Base-by-base conservation (phyloP, 2,888 invertebrate genomes). In the Mongoloraphidia duomilia region DNA sequence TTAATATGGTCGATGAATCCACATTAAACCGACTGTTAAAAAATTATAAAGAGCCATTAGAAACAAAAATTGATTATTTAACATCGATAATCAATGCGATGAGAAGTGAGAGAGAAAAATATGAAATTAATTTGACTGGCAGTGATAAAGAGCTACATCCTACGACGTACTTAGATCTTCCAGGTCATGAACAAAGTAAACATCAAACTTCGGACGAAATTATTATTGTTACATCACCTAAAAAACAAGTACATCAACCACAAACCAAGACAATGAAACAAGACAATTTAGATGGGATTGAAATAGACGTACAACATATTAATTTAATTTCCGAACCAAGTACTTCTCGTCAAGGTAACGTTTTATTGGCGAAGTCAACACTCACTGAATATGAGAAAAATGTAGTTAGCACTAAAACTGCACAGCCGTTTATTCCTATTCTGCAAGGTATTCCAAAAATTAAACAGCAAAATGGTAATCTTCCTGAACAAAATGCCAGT, bases 1-100 rank as follows among this genome's bases (percentile, higher is more conserved):
- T 17, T 9, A 14, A 26, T 34, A 12, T 12, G 8, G 42, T 9
- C n/a, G 42, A 42, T 17, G 42, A 42, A 42, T 12, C 17, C 26
- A 26, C 34, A n/a, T 12, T 42, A 10, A 26, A 17, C 3, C 33
- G 34, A 42, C n/a, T 42, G 8, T 42, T 42, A n/a, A 26, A 42
- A 9, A 33, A 33, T 9, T n/a, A 26, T 11, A 17, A 34, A 11
- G 37, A 44, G 9, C n/a, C 9, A 6, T 44, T 37, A 36, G 44
- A 44, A 9, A 5, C 12, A 36, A 35, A 36, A 50, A 79, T 80
- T 42, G 69, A 71, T 2, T 72, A 74, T 50, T 59, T 80, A 8
- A 69, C 73, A 0, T 69, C 70, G 9, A 68, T 75, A 57, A 77
- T 80, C 11, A 67, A 71, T n/a, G 70, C 72, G 58, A 71, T 79